Percentiles rank a stretch among this genome's conserved stretches.
phyloP scores from a whole-genome alignment of 2,888 invertebrate genomes.

The Drosophila koepferae region DNA sequence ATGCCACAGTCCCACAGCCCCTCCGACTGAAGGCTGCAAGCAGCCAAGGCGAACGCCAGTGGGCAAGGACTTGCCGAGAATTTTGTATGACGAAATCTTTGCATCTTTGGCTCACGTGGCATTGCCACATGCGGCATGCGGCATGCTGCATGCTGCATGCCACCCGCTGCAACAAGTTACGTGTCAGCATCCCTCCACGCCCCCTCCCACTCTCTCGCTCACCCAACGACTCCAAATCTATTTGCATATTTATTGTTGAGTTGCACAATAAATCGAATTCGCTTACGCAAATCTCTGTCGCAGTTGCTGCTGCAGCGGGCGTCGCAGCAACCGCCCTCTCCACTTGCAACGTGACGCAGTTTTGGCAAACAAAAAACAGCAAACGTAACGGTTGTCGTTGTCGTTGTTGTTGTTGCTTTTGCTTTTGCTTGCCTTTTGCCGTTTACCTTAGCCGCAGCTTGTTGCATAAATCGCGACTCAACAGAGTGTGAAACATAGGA shows the following conservation, averaged over 20 bases:
- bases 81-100: slow-evolving; percentile 20
- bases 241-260: slow-evolving; percentile 58
- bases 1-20: not conserved
- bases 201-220: not conserved
- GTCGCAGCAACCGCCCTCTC: slow-evolving; percentile 1
- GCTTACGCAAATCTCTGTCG: slow-evolving; percentile 76
- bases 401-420: not conserved
- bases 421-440: slow-evolving; percentile 25
- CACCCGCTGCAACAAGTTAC: slow-evolving; percentile 53
- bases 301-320: slow-evolving; percentile 25
- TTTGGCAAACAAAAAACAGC: slow-evolving; percentile 72
- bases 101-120: slow-evolving; percentile 31
- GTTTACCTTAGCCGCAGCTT: slow-evolving; percentile 39
- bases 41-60: slow-evolving; percentile 26
- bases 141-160: slow-evolving; percentile 36
- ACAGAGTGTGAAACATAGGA: slow-evolving; percentile 65
- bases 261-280: slow-evolving; percentile 71
- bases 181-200: slow-evolving; percentile 5
- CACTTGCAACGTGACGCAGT: slow-evolving; percentile 78
- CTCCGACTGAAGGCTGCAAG: slow-evolving; percentile 5
- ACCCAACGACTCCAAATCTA: slow-evolving; percentile 52
- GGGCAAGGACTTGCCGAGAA: slow-evolving; percentile 41
- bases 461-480: slow-evolving; percentile 70
- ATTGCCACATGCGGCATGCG: slow-evolving; percentile 22
- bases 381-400: slow-evolving; percentile 52